phyloP scores from a whole-genome alignment of 2,113 vertebrate genomes.

The Microtus pennsylvanicus region DNA sequence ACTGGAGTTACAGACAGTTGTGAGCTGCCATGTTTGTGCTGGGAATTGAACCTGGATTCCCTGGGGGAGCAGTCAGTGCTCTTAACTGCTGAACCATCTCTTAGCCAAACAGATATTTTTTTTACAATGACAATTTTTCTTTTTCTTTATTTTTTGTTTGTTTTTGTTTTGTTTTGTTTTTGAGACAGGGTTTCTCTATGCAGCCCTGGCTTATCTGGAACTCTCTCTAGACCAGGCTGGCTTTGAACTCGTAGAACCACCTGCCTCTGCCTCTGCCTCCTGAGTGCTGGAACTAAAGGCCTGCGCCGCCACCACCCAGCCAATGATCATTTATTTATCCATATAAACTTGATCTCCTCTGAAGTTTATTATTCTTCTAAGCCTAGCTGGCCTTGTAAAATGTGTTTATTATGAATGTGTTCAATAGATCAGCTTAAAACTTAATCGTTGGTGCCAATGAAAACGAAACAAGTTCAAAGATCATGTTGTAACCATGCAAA shows the following conservation, averaged over 20 bases:
- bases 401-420: background rate
- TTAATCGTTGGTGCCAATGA: background rate
- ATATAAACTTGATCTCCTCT: background rate
- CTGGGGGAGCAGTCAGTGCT: too few species aligned
- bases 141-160: background rate
- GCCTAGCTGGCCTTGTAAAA: background rate
- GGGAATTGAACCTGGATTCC: too few species aligned
- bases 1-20: too few species aligned
- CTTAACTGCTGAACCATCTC: too few species aligned
- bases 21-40: too few species aligned
- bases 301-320: background rate
- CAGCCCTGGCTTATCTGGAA: background rate
- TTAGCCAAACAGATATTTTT: conserved; percentile 20
- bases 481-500: background rate
- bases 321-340: background rate
- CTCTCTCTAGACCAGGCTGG: background rate
- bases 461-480: background rate
- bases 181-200: background rate
- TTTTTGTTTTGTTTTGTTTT: background rate
- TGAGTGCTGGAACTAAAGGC: background rate
- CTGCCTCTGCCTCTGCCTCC: background rate
- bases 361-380: background rate
- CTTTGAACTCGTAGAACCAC: background rate
- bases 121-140: background rate
- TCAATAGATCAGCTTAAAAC: background rate